Conservation (phyloP, 2,113 vertebrate genomes). For the Barnardius zonarius region DNA sequence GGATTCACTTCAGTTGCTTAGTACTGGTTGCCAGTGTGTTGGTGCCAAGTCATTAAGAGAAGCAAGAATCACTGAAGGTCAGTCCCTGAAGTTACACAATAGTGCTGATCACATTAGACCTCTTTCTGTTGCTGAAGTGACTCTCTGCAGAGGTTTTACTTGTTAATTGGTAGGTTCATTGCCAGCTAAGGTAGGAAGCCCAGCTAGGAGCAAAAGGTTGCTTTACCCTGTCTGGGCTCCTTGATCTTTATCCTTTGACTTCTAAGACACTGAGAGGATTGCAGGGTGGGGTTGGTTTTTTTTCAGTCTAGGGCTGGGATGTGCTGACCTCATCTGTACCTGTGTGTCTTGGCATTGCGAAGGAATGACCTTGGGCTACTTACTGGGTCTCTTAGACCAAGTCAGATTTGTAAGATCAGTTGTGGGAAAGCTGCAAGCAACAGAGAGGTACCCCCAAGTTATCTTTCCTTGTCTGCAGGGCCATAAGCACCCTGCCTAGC, state of each 20-base stretch:
- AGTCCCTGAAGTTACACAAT: background rate
- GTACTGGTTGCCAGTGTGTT: background rate
- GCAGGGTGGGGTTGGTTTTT: background rate
- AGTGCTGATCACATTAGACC: background rate
- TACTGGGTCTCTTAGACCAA: background rate
- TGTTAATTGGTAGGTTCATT: background rate
- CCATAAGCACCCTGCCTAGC: fast-evolving
- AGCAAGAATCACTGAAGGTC: background rate
- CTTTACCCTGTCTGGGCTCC: background rate
- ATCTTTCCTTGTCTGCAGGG: background rate
- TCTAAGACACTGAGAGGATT: slow-evolving; percentile 57
- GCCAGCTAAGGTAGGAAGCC: background rate
- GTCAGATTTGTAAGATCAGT: background rate
- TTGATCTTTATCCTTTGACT: slow-evolving; percentile 50
- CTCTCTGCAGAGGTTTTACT: background rate
- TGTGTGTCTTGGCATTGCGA: background rate
- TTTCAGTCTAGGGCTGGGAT: background rate
- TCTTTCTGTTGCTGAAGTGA: background rate
- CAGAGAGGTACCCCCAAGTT: background rate
- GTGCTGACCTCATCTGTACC: background rate
- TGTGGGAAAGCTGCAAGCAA: background rate
- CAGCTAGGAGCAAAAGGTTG: background rate
- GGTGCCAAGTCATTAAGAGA: background rate
- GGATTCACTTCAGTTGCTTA: background rate
- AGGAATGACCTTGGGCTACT: background rate